phyloP scores from a whole-genome alignment of 2,888 invertebrate genomes.

The Trichogramma dendrolimi region DNA sequence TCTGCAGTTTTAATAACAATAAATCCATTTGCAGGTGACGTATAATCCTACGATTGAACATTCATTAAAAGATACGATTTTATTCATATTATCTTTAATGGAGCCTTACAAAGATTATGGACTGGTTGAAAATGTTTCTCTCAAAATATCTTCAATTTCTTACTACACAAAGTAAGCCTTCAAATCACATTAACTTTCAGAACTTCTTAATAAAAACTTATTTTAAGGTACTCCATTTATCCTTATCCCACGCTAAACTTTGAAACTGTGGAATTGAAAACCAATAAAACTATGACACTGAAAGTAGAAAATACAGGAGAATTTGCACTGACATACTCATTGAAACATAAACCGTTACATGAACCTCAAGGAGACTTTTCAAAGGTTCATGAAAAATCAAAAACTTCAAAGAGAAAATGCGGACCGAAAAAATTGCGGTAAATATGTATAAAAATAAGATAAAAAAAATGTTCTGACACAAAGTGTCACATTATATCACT shows the following conservation, averaged over 20 bases:
- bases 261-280: conserved; percentile 57
- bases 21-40: conserved; percentile 6
- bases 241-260: conserved; percentile 61
- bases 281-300: conserved; percentile 55
- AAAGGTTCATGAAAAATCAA: no score
- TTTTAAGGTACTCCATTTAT: conserved; percentile 57
- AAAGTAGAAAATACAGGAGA: conserved; percentile 61
- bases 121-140: not conserved
- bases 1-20: not conserved
- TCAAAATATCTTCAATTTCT: conserved; percentile 15
- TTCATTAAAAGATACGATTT: conserved; percentile 8
- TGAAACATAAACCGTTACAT: not conserved
- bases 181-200: not conserved
- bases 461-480: conserved; percentile 30
- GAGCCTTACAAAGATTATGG: conserved; percentile 18
- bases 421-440: not conserved
- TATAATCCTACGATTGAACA: conserved; percentile 19
- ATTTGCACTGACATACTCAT: conserved; percentile 55
- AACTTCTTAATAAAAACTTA: not conserved
- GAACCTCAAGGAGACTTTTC: no score
- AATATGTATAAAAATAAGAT: not conserved
- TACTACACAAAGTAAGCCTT: conserved; percentile 17
- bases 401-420: not conserved
- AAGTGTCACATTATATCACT: no score
- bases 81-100: conserved; percentile 12